These are phyloP conservation scores for Nasonia oneida DNA, from an alignment of 2,888 invertebrate species.

Conservation along the genomic window DNA sequence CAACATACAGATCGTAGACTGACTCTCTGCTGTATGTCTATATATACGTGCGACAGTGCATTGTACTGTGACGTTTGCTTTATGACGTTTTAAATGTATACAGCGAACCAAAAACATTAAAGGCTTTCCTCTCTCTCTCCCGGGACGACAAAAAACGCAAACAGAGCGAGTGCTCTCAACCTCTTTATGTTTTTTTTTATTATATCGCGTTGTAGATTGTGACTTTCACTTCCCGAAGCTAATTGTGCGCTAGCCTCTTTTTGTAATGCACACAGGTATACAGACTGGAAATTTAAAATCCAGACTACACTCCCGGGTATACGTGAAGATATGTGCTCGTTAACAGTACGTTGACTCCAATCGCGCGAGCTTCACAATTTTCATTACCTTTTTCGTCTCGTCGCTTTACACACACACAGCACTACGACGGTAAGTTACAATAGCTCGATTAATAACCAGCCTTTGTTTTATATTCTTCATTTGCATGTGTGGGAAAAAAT, in stretches of 20 bases:
- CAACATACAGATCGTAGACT: neutral
- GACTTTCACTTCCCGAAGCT: constrained; percentile 7
- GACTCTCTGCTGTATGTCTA: neutral
- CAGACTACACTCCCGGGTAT: constrained; percentile 1
- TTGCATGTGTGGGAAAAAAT: constrained; percentile 11
- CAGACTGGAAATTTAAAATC: constrained; percentile 32
- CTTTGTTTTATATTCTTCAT: constrained; percentile 19
- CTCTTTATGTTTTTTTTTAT: neutral
- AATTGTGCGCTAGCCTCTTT: constrained; percentile 10
- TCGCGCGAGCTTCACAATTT: neutral
- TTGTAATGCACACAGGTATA: neutral
- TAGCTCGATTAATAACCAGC: neutral
- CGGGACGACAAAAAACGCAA: too few relatives aligned
- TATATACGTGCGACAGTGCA: neutral
- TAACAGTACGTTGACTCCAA: constrained; percentile 50
- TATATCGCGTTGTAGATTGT: neutral
- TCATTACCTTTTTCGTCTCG: constrained; percentile 42
- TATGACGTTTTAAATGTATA: neutral
- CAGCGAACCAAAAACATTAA: neutral
- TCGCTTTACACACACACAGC: neutral
- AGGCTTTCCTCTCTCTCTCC: too few relatives aligned
- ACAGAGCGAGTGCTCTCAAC: neutral
- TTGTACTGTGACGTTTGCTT: neutral
- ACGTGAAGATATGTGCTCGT: constrained; percentile 47
- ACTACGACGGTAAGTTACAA: constrained; percentile 10